phyloP scores from a whole-genome alignment of 2,797 vertebrate species.

The Lepilemur ruficaudatus region DNA sequence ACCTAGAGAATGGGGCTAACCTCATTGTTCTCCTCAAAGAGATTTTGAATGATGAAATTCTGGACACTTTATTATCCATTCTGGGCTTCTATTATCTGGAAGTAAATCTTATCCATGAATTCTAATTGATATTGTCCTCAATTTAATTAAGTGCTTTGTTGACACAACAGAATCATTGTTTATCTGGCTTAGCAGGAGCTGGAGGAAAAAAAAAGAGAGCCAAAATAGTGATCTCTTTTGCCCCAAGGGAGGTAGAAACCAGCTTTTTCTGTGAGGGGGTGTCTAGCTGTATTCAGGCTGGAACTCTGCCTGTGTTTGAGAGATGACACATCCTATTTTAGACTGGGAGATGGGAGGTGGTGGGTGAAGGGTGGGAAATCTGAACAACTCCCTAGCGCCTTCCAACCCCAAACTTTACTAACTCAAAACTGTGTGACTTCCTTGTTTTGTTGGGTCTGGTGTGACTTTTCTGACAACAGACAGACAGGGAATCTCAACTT shows the following conservation, averaged over 20 bases:
- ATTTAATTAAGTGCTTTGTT: slow-evolving; percentile 73
- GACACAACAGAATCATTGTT: slow-evolving; percentile 70
- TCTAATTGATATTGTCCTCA: slow-evolving; percentile 60
- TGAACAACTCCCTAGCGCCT: neutral
- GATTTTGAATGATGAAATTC: slow-evolving; percentile 28
- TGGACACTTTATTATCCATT: neutral
- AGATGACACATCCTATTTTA: neutral
- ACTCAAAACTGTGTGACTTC: neutral
- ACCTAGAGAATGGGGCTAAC: neutral
- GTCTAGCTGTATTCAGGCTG: neutral
- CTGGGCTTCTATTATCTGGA: neutral
- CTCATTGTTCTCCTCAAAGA: neutral
- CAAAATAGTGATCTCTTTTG: slow-evolving; percentile 52
- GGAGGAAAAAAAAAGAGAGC: slow-evolving; percentile 56
- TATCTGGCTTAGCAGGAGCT: slow-evolving; percentile 62
- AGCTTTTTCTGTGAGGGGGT: slow-evolving; percentile 10
- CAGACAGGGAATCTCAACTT: slow-evolving; percentile 27
- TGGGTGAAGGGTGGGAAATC: neutral
- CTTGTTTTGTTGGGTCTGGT: neutral
- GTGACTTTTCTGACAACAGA: neutral
- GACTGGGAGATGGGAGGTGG: neutral
- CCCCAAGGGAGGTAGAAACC: slow-evolving; percentile 18
- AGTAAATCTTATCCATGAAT: slow-evolving; percentile 49
- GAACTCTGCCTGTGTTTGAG: neutral
- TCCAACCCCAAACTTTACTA: neutral